Conservation (phyloP, 1,140 invertebrate species). For the Brachionus rubens region DNA sequence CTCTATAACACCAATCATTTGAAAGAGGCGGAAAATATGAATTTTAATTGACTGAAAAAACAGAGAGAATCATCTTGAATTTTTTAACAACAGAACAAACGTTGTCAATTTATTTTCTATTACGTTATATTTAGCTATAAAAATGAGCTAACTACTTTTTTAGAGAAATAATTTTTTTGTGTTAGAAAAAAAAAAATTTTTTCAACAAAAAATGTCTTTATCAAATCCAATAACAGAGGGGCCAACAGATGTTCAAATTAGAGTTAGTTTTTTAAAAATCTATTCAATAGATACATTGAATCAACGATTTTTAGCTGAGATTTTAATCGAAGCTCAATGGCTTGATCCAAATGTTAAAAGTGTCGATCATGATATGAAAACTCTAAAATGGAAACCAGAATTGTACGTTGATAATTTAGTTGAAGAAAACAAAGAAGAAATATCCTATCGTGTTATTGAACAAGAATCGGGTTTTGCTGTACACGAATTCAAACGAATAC, state of each 20-base stretch:
- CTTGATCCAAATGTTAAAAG: background rate
- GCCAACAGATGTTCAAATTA: background rate
- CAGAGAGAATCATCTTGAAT: no score
- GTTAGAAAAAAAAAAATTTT: background rate
- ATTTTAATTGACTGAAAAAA: no score
- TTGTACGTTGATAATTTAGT: conserved; percentile 29
- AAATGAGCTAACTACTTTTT: no score
- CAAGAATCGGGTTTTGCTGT: background rate
- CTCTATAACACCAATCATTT: no score
- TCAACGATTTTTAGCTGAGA: conserved; percentile 41
- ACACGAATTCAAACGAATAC: background rate
- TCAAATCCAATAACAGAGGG: background rate
- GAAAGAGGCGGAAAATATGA: no score
- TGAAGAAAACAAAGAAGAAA: conserved; percentile 11
- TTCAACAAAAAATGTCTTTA: background rate
- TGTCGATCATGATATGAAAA: background rate
- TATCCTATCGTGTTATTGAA: conserved; percentile 2
- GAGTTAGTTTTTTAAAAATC: conserved; percentile 13
- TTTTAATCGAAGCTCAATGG: conserved; percentile 34
- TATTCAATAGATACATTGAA: conserved; percentile 38
- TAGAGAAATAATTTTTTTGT: no score
- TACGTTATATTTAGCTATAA: no score
- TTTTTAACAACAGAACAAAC: no score
- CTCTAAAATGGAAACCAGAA: conserved; percentile 15
- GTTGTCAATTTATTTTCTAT: no score